Percentiles rank a stretch among this genome's conserved stretches.
Conservation (phyloP, 2,888 invertebrate genomes). For the Aphidius colemani region DNA sequence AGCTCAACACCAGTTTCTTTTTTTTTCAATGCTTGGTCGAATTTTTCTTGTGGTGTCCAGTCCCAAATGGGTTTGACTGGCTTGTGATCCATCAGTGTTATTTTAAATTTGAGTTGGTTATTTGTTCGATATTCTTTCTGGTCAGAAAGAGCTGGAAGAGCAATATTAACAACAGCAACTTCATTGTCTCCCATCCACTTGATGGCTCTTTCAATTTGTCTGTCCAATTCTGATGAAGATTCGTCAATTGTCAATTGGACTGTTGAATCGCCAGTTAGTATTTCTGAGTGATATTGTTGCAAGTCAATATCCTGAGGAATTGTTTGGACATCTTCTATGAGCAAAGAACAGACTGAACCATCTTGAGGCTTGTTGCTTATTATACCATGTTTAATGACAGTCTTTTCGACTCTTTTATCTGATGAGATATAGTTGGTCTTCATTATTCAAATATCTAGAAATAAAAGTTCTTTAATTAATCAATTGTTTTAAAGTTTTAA, state of each 20-base stretch:
- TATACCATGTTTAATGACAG: slow-evolving; percentile 39
- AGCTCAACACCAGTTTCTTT: slow-evolving; percentile 68
- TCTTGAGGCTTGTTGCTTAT: slow-evolving; percentile 48
- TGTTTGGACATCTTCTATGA: slow-evolving; percentile 36
- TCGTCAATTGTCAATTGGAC: slow-evolving; percentile 60
- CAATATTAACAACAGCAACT: slow-evolving; percentile 55
- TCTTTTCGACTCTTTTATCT: slow-evolving; percentile 44
- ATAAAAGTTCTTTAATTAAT: neutral
- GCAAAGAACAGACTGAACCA: slow-evolving; percentile 44
- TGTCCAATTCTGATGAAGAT: slow-evolving; percentile 62
- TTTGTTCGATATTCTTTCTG: slow-evolving; percentile 50
- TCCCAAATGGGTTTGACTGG: slow-evolving; percentile 64
- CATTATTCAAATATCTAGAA: slow-evolving; percentile 4
- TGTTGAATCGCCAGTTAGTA: slow-evolving; percentile 43
- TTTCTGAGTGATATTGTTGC: slow-evolving; percentile 58
- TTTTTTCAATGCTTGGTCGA: slow-evolving; percentile 62
- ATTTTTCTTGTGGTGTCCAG: slow-evolving; percentile 65
- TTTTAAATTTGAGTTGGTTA: slow-evolving; percentile 55
- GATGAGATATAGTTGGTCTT: slow-evolving; percentile 31
- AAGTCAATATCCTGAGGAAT: slow-evolving; percentile 33
- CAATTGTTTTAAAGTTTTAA: too few species aligned
- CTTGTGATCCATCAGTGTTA: slow-evolving; percentile 60
- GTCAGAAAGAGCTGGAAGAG: slow-evolving; percentile 45
- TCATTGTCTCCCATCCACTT: slow-evolving; percentile 65
- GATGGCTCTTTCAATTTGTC: slow-evolving; percentile 63